Evolutionary conservation across 2,888 invertebrate species (phyloP).

Genomic region (Xestia rhomboidea): DNA sequence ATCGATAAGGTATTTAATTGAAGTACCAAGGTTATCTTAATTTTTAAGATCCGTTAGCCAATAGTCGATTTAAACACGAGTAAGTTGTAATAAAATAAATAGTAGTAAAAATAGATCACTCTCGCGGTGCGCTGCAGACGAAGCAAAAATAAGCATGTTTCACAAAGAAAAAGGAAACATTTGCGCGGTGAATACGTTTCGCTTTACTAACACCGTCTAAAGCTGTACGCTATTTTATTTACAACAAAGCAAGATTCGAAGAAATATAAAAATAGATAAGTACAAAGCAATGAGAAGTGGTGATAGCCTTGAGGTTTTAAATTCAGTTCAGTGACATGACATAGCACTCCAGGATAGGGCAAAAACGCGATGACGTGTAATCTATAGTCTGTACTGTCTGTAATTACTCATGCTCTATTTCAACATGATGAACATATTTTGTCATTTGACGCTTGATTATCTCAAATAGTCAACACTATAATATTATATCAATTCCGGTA

Average conservation of each 20-base stretch:
- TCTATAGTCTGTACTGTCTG: neutral
- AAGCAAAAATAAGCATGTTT: constrained; percentile 33
- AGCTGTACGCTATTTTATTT: constrained; percentile 12
- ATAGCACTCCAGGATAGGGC: constrained; percentile 22
- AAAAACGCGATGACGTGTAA: constrained; percentile 45
- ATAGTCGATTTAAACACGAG: constrained; percentile 4
- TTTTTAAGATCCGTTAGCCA: constrained; percentile 10
- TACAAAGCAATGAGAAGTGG: constrained; percentile 26
- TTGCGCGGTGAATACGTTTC: constrained; percentile 7
- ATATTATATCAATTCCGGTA: neutral
- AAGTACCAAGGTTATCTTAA: constrained; percentile 39
- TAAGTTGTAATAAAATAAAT: constrained; percentile 16
- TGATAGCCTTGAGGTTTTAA: constrained; percentile 44
- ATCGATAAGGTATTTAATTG: constrained; percentile 34
- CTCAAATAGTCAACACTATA: neutral
- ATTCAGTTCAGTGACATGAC: constrained; percentile 38
- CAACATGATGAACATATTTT: constrained; percentile 15
- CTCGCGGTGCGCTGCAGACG: constrained; percentile 29
- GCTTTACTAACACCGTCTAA: constrained; percentile 17
- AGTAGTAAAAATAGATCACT: constrained; percentile 47
- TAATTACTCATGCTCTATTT: constrained; percentile 30
- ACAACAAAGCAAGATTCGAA: constrained; percentile 13
- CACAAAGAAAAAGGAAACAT: constrained; percentile 23
- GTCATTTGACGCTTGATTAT: constrained; percentile 19
- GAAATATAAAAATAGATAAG: constrained; percentile 17